These are phyloP conservation scores for Plodia interpunctella DNA, from an alignment of 1,140 invertebrate species.

Conservation along the genomic window DNA sequence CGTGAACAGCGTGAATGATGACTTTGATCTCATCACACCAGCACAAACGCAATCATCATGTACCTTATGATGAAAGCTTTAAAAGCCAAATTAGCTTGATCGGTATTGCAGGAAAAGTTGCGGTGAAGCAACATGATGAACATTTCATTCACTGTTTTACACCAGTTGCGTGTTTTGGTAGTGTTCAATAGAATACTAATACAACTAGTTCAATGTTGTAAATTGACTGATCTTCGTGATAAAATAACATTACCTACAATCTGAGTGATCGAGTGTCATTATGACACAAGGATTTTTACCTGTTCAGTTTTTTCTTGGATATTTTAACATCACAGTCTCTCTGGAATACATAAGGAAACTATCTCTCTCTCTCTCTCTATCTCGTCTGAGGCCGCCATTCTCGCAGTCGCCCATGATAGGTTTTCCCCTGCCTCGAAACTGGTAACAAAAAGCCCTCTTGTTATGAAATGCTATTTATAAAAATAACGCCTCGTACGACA, in stretches of 20 bases:
- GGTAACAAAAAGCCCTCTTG: too few relatives aligned
- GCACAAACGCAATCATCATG: slow-evolving; percentile 11
- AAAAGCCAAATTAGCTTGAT: slow-evolving; percentile 25
- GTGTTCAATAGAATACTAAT: background rate
- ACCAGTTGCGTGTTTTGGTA: slow-evolving; percentile 22
- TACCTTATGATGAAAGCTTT: slow-evolving; percentile 17
- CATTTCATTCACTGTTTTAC: slow-evolving; percentile 29
- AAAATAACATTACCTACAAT: background rate
- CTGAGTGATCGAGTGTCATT: background rate
- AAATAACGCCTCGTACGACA: too few relatives aligned
- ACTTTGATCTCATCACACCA: slow-evolving; percentile 29
- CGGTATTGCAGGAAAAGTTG: slow-evolving; percentile 12
- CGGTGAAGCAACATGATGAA: slow-evolving; percentile 21
- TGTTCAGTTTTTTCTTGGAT: too few relatives aligned
- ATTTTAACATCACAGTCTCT: too few relatives aligned
- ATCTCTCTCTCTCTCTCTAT: too few relatives aligned
- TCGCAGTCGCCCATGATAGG: too few relatives aligned
- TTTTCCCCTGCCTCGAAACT: too few relatives aligned
- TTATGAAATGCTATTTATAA: too few relatives aligned
- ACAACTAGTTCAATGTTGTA: background rate
- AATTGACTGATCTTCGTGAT: background rate
- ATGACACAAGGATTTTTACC: too few relatives aligned
- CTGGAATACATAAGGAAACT: too few relatives aligned
- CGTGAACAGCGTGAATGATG: slow-evolving; percentile 55
- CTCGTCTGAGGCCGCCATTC: too few relatives aligned